Conservation (phyloP, 2,113 vertebrate genomes). For the Thalassoma bifasciatum region DNA sequence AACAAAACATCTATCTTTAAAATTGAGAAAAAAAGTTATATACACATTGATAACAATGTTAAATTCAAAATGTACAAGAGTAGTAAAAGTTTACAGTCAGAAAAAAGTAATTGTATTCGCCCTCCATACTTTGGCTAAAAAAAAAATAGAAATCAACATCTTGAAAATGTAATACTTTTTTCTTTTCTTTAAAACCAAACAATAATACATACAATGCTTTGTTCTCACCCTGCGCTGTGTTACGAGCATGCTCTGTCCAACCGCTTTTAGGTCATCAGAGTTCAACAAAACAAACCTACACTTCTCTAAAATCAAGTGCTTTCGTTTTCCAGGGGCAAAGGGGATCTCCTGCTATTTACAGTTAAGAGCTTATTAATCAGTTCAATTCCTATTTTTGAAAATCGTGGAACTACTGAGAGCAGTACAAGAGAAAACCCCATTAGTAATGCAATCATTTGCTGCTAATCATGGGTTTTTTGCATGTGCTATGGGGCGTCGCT, state of each 20-base stretch:
- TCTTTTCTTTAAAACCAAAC: constrained; percentile 77
- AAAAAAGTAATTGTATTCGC: constrained; percentile 80
- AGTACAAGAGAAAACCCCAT: constrained; percentile 23
- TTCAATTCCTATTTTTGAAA: constrained; percentile 25
- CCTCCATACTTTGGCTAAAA: constrained; percentile 81
- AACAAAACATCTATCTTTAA: constrained; percentile 46
- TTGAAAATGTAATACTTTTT: constrained; percentile 85
- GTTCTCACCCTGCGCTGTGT: constrained; percentile 73
- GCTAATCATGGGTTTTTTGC: constrained; percentile 38
- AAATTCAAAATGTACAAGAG: constrained; percentile 85
- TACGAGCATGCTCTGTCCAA: constrained; percentile 65
- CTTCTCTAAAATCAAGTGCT: constrained; percentile 75
- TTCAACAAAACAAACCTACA: constrained; percentile 64
- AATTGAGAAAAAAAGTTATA: constrained; percentile 80
- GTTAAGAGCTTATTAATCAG: constrained; percentile 58
- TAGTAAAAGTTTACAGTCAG: constrained; percentile 85
- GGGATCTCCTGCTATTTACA: constrained; percentile 72
- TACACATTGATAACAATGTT: constrained; percentile 83
- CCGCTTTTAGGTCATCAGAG: constrained; percentile 47
- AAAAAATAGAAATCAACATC: constrained; percentile 80
- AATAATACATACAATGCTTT: constrained; percentile 81
- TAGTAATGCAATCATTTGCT: constrained; percentile 34
- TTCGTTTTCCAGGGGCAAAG: constrained; percentile 49
- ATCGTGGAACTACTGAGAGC: constrained; percentile 23
- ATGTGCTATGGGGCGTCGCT: constrained; percentile 61